Conservation (phyloP, 2,888 invertebrate genomes). For the Anthrax anthrax region DNA sequence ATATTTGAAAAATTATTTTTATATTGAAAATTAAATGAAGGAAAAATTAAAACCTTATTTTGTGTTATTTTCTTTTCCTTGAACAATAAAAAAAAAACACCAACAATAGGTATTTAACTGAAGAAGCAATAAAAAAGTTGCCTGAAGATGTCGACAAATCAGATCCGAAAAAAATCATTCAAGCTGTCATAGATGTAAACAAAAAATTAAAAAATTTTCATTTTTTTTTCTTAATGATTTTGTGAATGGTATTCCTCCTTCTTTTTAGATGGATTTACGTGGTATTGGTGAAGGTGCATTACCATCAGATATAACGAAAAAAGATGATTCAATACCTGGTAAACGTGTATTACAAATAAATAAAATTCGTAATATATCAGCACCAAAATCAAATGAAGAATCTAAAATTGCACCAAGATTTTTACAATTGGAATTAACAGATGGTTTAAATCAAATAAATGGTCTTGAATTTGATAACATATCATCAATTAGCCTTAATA, state of each 20-base stretch:
- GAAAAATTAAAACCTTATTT: not conserved
- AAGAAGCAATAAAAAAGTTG: conserved; percentile 52
- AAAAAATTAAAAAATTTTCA: conserved; percentile 5
- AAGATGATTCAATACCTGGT: conserved; percentile 35
- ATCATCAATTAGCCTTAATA: conserved; percentile 56
- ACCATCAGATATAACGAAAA: conserved; percentile 51
- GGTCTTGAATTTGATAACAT: conserved; percentile 65
- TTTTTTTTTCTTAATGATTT: not conserved
- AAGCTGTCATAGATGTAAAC: conserved; percentile 59
- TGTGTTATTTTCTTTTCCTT: no score
- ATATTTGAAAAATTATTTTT: conserved; percentile 12
- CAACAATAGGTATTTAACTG: conserved; percentile 50
- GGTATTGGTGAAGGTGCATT: conserved; percentile 66
- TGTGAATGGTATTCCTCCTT: no score
- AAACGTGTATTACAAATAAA: conserved; percentile 74
- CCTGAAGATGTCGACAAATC: conserved; percentile 47
- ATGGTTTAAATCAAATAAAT: conserved; percentile 64
- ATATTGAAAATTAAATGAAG: no score
- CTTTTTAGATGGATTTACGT: conserved; percentile 47
- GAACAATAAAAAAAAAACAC: not conserved
- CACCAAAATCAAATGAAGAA: conserved; percentile 82
- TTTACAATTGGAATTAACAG: conserved; percentile 69
- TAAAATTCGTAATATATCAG: conserved; percentile 75
- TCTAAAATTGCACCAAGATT: conserved; percentile 68
- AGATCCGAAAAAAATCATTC: conserved; percentile 47